Evolutionary conservation across 2,113 vertebrate genomes (phyloP).

Genomic region (Sorex fumeus): DNA sequence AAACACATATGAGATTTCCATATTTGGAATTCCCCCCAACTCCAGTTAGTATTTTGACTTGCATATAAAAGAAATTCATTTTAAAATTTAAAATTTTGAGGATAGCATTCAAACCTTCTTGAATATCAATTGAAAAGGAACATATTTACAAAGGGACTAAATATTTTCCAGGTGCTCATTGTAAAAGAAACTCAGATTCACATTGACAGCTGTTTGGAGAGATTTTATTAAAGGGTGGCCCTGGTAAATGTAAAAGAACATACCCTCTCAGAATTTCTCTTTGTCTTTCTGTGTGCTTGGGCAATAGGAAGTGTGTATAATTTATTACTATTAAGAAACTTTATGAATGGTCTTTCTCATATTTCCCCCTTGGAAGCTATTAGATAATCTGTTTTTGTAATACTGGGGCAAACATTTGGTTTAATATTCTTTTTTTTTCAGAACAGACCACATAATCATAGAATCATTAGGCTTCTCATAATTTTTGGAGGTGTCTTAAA

Average conservation of each 20-base stretch:
- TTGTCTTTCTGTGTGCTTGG: slow-evolving; percentile 77
- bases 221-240: slow-evolving; percentile 72
- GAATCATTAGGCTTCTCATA: slow-evolving; percentile 88
- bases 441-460: slow-evolving; percentile 85
- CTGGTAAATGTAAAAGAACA: slow-evolving; percentile 76
- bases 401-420: slow-evolving; percentile 85
- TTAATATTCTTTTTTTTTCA: slow-evolving; percentile 85
- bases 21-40: not conserved
- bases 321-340: slow-evolving; percentile 86
- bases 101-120: slow-evolving; percentile 32
- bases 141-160: slow-evolving; percentile 59
- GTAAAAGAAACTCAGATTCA: slow-evolving; percentile 70
- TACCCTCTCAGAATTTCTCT: slow-evolving; percentile 77
- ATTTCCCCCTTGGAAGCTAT: slow-evolving; percentile 88
- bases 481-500: slow-evolving; percentile 87
- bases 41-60: not conserved
- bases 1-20: not conserved
- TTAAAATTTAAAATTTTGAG: slow-evolving; percentile 3
- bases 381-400: slow-evolving; percentile 90
- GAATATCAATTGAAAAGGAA: slow-evolving; percentile 48
- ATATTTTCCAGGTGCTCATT: slow-evolving; percentile 74
- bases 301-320: slow-evolving; percentile 86
- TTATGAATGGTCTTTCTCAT: slow-evolving; percentile 87
- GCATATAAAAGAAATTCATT: slow-evolving; percentile 4
- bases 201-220: slow-evolving; percentile 67